Conservation (phyloP, 2,797 vertebrate species). For the Mus caroli region DNA sequence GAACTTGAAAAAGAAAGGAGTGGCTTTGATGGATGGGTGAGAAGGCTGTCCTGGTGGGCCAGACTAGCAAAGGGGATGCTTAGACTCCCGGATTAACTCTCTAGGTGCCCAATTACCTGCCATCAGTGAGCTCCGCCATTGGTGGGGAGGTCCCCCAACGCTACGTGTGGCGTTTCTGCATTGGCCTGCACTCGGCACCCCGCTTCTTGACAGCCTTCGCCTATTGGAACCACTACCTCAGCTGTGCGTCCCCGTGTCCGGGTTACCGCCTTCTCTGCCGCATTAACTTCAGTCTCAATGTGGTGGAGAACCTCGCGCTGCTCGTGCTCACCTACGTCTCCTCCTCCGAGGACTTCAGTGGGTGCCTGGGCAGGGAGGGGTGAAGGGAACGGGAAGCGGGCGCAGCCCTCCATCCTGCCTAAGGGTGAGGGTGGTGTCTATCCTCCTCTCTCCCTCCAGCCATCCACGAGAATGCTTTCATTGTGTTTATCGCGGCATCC, state of each 20-base stretch:
- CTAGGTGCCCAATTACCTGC: conserved; percentile 97
- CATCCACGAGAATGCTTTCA: conserved; percentile 94
- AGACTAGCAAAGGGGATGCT: background rate
- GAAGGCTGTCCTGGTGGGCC: background rate
- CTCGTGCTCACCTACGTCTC: conserved; percentile 96
- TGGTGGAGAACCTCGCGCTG: conserved; percentile 93
- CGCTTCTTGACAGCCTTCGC: conserved; percentile 91
- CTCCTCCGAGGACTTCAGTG: conserved; percentile 95
- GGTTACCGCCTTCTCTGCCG: conserved; percentile 89
- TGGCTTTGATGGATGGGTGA: background rate
- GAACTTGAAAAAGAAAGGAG: background rate
- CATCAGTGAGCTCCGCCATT: conserved; percentile 96
- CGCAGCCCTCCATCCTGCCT: background rate
- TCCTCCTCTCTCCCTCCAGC: conserved; percentile 87
- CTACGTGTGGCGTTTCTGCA: conserved; percentile 96
- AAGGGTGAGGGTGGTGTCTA: conserved; percentile 29
- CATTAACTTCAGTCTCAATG: conserved; percentile 89
- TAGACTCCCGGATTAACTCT: conserved; percentile 48
- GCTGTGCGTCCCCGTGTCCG: conserved; percentile 86
- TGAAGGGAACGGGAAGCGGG: conserved; percentile 35
- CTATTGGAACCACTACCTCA: conserved; percentile 94
- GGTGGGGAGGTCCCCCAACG: conserved; percentile 93
- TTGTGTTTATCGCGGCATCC: conserved; percentile 92
- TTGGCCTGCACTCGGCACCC: conserved; percentile 95
- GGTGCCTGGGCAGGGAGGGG: conserved; percentile 67